phyloP scores from a whole-genome alignment of 2,888 invertebrate species.

The Subacronicta megacephala region DNA sequence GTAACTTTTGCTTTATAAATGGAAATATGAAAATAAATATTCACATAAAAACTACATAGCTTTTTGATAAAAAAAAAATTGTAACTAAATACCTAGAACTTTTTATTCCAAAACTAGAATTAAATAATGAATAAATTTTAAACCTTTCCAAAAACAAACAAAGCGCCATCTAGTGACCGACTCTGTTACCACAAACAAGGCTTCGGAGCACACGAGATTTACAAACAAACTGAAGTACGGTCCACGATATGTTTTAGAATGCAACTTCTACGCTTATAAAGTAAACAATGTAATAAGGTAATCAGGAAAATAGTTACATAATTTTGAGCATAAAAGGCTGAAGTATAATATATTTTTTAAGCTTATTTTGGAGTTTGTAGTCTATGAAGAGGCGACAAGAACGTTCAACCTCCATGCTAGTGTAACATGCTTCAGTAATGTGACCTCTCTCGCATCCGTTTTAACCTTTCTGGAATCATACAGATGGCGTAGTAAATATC shows the following conservation, averaged over 20 bases:
- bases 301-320: neutral
- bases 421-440: neutral
- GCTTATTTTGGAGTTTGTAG: no score
- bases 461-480: conserved; percentile 16
- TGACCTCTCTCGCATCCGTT: conserved; percentile 1
- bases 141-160: conserved; percentile 1
- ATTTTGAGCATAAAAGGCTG: neutral
- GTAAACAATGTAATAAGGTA: neutral
- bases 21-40: no score
- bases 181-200: conserved; percentile 33
- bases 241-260: neutral
- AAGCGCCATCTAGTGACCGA: conserved; percentile 48
- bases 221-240: neutral
- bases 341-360: no score
- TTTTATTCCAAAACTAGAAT: no score
- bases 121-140: no score
- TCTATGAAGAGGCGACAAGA: no score
- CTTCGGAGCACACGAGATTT: conserved; percentile 1
- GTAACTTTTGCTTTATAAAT: no score
- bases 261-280: neutral
- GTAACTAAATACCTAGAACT: no score
- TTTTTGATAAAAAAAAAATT: no score
- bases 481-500: conserved; percentile 43
- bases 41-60: no score
- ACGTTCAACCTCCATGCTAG: no score